A percentile compares a stretch with the other conserved stretches of the same genome.
Evolutionary conservation across 2,113 vertebrate species (phyloP).

Genomic region (Ranitomeya imitator): DNA sequence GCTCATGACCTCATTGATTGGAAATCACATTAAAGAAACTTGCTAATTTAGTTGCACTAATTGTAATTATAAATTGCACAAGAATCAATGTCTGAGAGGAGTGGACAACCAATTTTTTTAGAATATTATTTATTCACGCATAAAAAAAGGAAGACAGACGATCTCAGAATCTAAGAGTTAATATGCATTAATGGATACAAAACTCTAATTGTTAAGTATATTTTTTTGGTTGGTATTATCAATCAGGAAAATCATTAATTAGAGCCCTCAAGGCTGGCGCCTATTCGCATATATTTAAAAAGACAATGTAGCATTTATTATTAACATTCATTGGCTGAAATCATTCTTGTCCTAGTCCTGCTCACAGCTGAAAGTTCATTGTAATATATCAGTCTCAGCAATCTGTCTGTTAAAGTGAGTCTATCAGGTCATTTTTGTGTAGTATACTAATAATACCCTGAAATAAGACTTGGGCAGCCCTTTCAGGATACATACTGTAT

Average conservation of each 20-base stretch:
- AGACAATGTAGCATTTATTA: neutral
- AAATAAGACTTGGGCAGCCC: too few relatives aligned
- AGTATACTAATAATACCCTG: too few relatives aligned
- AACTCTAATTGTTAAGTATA: slow-evolving; percentile 28
- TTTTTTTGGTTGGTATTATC: neutral
- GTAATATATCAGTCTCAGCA: neutral
- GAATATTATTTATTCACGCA: slow-evolving; percentile 38
- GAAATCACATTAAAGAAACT: slow-evolving; percentile 52
- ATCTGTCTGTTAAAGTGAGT: neutral
- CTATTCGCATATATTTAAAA: neutral
- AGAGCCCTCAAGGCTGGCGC: neutral
- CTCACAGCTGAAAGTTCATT: neutral
- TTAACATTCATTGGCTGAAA: neutral
- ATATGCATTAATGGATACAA: neutral
- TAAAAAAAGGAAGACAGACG: neutral
- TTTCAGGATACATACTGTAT: too few relatives aligned
- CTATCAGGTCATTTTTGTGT: too few relatives aligned
- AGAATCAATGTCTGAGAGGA: slow-evolving; percentile 45
- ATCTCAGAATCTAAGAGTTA: neutral
- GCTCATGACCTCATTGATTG: slow-evolving; percentile 53
- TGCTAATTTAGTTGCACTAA: slow-evolving; percentile 53
- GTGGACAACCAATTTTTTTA: slow-evolving; percentile 50
- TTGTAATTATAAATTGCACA: slow-evolving; percentile 55
- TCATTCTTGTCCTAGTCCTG: neutral
- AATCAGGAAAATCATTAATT: slow-evolving; percentile 2